Percentiles rank a stretch among this genome's conserved stretches.
Evolutionary conservation across 2,888 invertebrate genomes (phyloP).

Genomic region (Cephus nigrinus): DNA sequence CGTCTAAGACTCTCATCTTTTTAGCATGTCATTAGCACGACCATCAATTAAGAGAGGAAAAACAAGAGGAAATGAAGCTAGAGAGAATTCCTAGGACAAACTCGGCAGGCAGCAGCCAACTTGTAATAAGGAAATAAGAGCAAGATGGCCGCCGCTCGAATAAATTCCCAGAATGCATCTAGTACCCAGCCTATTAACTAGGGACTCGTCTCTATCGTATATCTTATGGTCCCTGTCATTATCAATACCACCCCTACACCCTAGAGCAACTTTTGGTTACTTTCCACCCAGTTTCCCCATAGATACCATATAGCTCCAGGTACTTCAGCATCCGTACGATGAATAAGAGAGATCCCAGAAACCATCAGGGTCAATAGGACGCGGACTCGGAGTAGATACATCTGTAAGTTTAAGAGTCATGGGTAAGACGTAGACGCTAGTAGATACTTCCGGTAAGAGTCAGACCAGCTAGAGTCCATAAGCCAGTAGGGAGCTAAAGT

Average conservation of each 20-base stretch:
- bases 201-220: neutral
- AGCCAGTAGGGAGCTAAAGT: neutral
- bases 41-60: constrained; percentile 46
- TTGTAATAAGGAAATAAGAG: neutral
- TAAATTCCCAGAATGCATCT: neutral
- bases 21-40: constrained; percentile 36
- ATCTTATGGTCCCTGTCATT: neutral
- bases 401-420: neutral
- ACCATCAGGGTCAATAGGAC: neutral
- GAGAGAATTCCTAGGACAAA: constrained; percentile 17
- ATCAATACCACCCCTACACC: neutral
- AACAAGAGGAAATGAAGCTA: constrained; percentile 20
- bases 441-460: neutral
- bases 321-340: neutral
- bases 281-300: neutral
- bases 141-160: neutral
- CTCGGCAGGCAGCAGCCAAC: neutral
- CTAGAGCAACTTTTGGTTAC: neutral
- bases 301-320: neutral
- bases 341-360: neutral
- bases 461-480: neutral
- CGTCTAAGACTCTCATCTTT: constrained; percentile 28
- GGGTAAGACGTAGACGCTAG: neutral
- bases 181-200: neutral
- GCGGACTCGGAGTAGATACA: neutral